phyloP scores from a whole-genome alignment of 2,113 vertebrate genomes.

The Anoplopoma fimbria region DNA sequence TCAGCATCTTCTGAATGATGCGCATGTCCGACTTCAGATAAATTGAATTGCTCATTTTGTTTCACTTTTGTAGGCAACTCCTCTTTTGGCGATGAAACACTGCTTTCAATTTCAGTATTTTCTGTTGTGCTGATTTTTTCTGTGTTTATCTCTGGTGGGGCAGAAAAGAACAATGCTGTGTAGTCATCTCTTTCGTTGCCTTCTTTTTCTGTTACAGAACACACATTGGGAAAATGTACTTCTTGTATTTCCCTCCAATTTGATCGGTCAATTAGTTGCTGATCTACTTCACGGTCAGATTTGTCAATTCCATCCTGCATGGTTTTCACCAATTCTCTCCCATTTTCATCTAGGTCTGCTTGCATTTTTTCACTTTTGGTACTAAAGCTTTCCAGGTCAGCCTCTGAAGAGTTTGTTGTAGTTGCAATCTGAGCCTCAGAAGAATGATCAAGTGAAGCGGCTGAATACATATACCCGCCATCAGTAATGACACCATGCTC shows the following conservation, averaged over 20 bases:
- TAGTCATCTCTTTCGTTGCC: neutral
- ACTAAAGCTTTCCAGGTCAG: neutral
- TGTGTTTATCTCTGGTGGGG: slow-evolving; percentile 19
- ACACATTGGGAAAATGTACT: neutral
- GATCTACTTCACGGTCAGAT: slow-evolving; percentile 2
- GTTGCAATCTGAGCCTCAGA: neutral
- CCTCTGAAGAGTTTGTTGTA: neutral
- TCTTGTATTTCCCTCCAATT: neutral
- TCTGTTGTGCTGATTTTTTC: slow-evolving; percentile 3
- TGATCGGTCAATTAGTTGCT: neutral
- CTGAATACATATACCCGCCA: too few species aligned
- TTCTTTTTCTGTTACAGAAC: slow-evolving; percentile 8
- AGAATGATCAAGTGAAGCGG: neutral
- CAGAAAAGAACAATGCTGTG: slow-evolving; percentile 1
- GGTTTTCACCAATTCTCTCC: neutral
- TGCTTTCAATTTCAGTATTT: neutral
- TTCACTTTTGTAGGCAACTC: slow-evolving; percentile 18
- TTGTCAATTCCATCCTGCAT: neutral
- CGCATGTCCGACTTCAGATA: neutral
- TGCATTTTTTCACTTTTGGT: slow-evolving; percentile 2
- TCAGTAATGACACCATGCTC: too few species aligned
- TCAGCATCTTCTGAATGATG: neutral
- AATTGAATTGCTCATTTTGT: neutral
- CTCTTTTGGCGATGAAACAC: slow-evolving; percentile 7
- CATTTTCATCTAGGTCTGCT: neutral